phyloP scores from a whole-genome alignment of 2,888 invertebrate species.

The Lasioglossum zephyrum region DNA sequence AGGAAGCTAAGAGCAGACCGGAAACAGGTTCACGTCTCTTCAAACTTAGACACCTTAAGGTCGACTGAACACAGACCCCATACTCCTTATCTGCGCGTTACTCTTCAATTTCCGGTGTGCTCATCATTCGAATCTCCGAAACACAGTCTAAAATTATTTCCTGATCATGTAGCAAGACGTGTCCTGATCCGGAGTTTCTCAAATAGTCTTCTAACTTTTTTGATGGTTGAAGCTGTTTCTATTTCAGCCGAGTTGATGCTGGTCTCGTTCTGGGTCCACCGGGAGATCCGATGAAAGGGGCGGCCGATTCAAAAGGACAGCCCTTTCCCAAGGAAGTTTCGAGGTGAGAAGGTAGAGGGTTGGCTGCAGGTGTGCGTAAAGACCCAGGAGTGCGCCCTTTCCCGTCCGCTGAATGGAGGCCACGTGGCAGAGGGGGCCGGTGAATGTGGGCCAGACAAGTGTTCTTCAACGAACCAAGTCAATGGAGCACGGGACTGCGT shows the following conservation, averaged over 20 bases:
- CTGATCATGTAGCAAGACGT: too few species aligned
- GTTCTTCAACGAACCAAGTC: slow-evolving; percentile 75
- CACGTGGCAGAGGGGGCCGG: slow-evolving; percentile 65
- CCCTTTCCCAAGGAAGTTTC: slow-evolving; percentile 11
- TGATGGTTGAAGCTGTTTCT: neutral
- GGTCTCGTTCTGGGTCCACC: neutral
- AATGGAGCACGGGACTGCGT: slow-evolving; percentile 67
- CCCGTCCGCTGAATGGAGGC: slow-evolving; percentile 68
- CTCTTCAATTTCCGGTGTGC: neutral
- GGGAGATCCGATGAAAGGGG: slow-evolving; percentile 18
- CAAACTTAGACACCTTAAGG: neutral
- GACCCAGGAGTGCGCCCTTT: slow-evolving; percentile 56
- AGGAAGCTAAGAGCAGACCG: slow-evolving; percentile 1
- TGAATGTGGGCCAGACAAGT: slow-evolving; percentile 74
- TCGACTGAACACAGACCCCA: neutral
- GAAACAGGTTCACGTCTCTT: neutral
- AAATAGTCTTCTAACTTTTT: neutral
- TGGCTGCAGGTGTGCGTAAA: slow-evolving; percentile 51
- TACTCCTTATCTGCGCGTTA: neutral
- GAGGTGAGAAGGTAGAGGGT: slow-evolving; percentile 32
- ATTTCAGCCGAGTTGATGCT: neutral
- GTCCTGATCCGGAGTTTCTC: neutral
- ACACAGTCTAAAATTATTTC: neutral
- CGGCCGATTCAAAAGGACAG: slow-evolving; percentile 43
- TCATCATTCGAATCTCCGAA: neutral